These are phyloP conservation scores for Pristionchus arcanus DNA, from an alignment of 2,888 invertebrate species.

Conservation along the genomic window DNA sequence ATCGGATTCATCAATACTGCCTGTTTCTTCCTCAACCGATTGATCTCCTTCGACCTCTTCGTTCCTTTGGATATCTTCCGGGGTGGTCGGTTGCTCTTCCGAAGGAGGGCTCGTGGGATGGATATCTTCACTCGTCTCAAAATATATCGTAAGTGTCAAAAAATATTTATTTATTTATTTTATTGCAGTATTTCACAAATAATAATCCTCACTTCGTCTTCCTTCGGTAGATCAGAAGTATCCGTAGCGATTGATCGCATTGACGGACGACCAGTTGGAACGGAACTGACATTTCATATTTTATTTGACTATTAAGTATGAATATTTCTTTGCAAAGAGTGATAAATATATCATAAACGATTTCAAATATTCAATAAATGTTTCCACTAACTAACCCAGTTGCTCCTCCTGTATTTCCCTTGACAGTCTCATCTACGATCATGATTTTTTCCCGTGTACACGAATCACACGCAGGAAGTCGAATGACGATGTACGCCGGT, in stretches of 20 bases:
- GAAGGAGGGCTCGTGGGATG: neutral
- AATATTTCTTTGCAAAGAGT: neutral
- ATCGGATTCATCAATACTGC: neutral
- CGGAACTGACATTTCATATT: neutral
- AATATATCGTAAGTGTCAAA: neutral
- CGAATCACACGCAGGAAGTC: conserved; percentile 73
- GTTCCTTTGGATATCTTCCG: neutral
- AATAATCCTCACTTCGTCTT: neutral
- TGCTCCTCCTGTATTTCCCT: neutral
- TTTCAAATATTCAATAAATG: too few species aligned
- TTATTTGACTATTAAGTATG: neutral
- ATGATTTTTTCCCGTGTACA: conserved; percentile 72
- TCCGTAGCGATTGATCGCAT: conserved; percentile 14
- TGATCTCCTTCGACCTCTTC: neutral
- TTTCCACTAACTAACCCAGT: neutral
- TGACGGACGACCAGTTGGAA: neutral
- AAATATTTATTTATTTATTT: neutral
- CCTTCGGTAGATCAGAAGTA: neutral
- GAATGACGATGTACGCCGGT: conserved; percentile 73
- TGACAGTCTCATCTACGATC: conserved; percentile 63
- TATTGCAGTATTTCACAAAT: neutral
- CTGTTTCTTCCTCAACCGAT: neutral
- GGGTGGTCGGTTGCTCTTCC: neutral
- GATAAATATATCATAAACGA: too few species aligned
- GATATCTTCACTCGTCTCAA: neutral